These are phyloP conservation scores for Dicroscelio sp. DNA, from an alignment of 2,888 invertebrate species.

Conservation along the genomic window DNA sequence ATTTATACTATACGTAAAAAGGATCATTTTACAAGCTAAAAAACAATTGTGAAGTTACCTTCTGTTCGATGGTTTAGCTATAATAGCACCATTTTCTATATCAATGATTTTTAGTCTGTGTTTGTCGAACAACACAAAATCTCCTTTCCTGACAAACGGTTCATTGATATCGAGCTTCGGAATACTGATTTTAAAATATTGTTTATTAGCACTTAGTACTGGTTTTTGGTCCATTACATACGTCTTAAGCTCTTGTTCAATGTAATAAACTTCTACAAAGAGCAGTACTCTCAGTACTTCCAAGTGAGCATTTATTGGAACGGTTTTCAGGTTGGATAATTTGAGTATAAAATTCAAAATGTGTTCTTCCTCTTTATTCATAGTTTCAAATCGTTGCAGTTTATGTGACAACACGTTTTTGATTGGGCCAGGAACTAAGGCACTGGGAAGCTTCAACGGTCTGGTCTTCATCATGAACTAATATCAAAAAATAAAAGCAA, in stretches of 20 bases:
- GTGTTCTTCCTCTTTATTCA: neutral
- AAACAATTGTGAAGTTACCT: no score
- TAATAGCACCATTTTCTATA: neutral
- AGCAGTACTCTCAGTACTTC: conserved; percentile 47
- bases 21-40: neutral
- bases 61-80: conserved; percentile 25
- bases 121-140: neutral
- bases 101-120: neutral
- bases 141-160: neutral
- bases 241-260: conserved; percentile 45
- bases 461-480: no score
- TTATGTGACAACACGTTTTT: neutral
- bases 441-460: conserved; percentile 13
- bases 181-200: neutral
- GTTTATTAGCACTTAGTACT: neutral
- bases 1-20: no score
- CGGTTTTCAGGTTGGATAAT: neutral
- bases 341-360: conserved; percentile 33
- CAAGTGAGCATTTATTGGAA: conserved; percentile 18
- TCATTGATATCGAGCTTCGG: neutral
- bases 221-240: conserved; percentile 1
- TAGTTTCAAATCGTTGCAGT: neutral
- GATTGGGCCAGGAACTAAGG: neutral
- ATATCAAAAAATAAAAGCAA: no score
- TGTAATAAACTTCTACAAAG: conserved; percentile 42